phyloP scores from a whole-genome alignment of 2,797 vertebrate species.

The Pelochelys cantorii region DNA sequence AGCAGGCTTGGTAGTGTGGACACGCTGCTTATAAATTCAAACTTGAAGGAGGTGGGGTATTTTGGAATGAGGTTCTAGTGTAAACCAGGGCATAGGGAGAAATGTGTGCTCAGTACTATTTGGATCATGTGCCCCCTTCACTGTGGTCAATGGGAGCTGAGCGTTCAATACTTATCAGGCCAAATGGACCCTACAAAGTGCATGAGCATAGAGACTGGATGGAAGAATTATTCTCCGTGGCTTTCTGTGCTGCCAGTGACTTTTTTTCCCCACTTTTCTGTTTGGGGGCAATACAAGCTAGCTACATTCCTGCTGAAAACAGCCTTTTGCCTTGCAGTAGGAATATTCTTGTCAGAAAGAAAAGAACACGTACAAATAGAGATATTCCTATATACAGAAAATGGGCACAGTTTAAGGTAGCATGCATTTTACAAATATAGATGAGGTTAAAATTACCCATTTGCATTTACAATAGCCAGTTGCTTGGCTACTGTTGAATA shows the following conservation, averaged over 20 bases:
- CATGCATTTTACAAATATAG: conserved; percentile 24
- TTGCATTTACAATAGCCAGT: background rate
- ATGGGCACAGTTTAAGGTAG: background rate
- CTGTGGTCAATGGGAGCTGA: background rate
- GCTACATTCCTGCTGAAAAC: background rate
- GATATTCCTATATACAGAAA: background rate
- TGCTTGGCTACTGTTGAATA: background rate
- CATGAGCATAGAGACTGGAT: background rate
- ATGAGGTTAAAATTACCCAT: background rate
- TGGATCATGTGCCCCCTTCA: background rate
- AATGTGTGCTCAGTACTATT: background rate
- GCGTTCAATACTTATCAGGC: background rate
- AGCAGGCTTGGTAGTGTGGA: too few species aligned
- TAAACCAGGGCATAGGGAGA: background rate
- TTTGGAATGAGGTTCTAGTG: too few species aligned
- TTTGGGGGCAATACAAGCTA: background rate
- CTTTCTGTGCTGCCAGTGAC: background rate
- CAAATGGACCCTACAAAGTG: background rate
- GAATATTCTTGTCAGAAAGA: conserved; percentile 10
- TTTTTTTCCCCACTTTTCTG: background rate
- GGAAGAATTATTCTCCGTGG: background rate
- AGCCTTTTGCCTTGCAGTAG: background rate
- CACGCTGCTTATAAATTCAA: too few species aligned
- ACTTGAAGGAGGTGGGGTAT: too few species aligned
- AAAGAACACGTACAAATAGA: background rate